A percentile compares a stretch with the other conserved stretches of the same genome.
These are phyloP conservation scores for Polyommatus iphigenia DNA, from an alignment of 2,888 invertebrate genomes.

Conservation along the genomic window DNA sequence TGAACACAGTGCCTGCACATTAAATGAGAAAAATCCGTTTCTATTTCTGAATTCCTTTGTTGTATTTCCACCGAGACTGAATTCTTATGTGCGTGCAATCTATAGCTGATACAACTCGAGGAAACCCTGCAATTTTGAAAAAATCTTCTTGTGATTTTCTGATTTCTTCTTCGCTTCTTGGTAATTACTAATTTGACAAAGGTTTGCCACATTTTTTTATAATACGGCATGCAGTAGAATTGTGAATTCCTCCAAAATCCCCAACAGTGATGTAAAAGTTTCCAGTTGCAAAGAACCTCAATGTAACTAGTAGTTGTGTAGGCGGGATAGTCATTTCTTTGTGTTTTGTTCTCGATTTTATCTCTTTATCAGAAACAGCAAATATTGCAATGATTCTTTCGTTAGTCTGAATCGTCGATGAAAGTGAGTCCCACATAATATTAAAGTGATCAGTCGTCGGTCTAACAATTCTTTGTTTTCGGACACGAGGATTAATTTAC, in stretches of 20 bases:
- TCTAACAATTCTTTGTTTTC: too few species aligned
- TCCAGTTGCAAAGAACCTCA: not conserved
- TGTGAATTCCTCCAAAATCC: not conserved
- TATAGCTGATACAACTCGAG: not conserved
- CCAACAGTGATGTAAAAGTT: not conserved
- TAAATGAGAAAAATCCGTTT: not conserved
- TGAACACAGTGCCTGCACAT: not conserved
- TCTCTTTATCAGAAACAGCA: too few species aligned
- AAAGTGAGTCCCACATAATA: too few species aligned
- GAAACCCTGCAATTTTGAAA: not conserved
- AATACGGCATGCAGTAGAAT: not conserved
- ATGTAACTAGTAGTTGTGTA: not conserved
- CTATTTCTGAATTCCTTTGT: not conserved
- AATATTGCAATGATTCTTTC: too few species aligned
- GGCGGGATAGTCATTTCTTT: too few species aligned
- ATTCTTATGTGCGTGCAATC: not conserved
- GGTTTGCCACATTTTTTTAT: not conserved
- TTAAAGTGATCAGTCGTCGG: too few species aligned
- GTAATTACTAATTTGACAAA: not conserved
- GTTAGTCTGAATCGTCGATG: too few species aligned
- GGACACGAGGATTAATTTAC: too few species aligned
- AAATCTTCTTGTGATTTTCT: not conserved
- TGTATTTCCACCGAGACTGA: not conserved
- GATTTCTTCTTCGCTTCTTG: not conserved
- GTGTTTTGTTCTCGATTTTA: too few species aligned